These are phyloP conservation scores for Channa argus DNA, from an alignment of 2,113 vertebrate genomes.

Conservation along the genomic window DNA sequence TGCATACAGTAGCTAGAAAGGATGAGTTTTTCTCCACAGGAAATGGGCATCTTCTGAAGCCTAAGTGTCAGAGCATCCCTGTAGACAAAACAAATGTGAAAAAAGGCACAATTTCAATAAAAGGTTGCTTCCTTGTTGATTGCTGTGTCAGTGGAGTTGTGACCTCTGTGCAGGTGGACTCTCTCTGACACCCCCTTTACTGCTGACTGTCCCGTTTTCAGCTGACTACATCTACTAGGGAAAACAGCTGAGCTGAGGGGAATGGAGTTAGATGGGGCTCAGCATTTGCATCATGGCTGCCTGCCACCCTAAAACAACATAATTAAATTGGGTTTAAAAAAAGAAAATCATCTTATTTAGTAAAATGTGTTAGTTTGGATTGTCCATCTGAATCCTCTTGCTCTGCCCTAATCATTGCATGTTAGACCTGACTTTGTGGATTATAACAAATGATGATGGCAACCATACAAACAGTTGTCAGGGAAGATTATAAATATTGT, in stretches of 20 bases:
- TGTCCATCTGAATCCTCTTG: too few relatives aligned
- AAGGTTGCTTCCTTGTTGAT: neutral
- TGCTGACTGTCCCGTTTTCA: conserved; percentile 47
- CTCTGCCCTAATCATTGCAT: too few relatives aligned
- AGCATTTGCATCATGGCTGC: conserved; percentile 13
- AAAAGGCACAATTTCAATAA: neutral
- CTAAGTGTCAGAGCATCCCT: too few relatives aligned
- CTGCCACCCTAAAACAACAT: too few relatives aligned
- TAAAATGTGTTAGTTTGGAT: too few relatives aligned
- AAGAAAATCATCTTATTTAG: too few relatives aligned
- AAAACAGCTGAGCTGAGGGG: conserved; percentile 34
- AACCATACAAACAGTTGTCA: too few relatives aligned
- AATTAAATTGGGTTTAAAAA: too few relatives aligned
- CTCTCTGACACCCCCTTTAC: neutral
- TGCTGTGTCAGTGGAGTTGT: neutral
- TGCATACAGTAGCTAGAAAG: conserved; percentile 5
- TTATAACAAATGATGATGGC: too few relatives aligned
- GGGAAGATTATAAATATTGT: too few relatives aligned
- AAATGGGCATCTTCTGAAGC: conserved; percentile 18
- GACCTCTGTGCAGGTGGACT: neutral
- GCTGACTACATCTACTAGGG: conserved; percentile 24
- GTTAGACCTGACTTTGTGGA: too few relatives aligned
- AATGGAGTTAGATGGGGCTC: conserved; percentile 12
- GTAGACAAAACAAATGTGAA: neutral
- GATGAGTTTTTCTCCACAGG: conserved; percentile 43